Base-by-base conservation (phyloP, 2,113 vertebrate species). In the Fregetta grallaria region DNA sequence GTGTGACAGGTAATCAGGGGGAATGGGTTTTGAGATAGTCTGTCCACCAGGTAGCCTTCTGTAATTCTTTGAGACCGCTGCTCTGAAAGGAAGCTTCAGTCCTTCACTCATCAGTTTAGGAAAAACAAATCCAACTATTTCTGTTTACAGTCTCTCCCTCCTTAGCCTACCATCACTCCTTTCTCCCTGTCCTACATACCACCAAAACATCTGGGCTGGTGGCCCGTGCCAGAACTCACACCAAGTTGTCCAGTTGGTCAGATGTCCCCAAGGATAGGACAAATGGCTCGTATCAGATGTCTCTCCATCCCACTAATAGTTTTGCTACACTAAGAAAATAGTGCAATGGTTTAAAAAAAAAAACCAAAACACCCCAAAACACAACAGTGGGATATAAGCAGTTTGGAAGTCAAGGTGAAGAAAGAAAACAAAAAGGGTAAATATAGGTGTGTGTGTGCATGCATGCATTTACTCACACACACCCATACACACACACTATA, bases 181-280 rank as follows among this genome's bases (percentile, higher is more conserved):
- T 94, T 66, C 66, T 87, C 91, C 55, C 86, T 82, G 73, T 95
- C 86, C 82, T 36, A 65, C 77, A 66, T 36, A 92, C 62, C 89
- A 94, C 45, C 47, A 68, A 90, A 95, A 95, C 93, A 95, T 92
- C 92, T 96, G 91, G 86, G 53, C 7, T 80, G 61, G 30, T 72
- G 59, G 50, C 32, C n/a, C 0, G 1, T 88, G 94, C 91, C 95
- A 94, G 93, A 96, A 94, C 62, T 92, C 90, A 93, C 81, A 95
- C 73, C 59, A 86, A 79, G 77, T 72, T 85, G 62, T 92, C 73
- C 80, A 65, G 10, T 21, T 53, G 63, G 84, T 55, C 75, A 76
- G 71, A 76, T 71, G 55, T 80, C 82, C 63, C 26, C 36, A 77
- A 29, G 75, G 92, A 77, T 0, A 83, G 45, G 82, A 90, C n/a